Percentiles rank a stretch among this genome's conserved stretches.
These are phyloP conservation scores for Wiebesia pumilae DNA, from an alignment of 1,140 invertebrate genomes.

Conservation along the genomic window DNA sequence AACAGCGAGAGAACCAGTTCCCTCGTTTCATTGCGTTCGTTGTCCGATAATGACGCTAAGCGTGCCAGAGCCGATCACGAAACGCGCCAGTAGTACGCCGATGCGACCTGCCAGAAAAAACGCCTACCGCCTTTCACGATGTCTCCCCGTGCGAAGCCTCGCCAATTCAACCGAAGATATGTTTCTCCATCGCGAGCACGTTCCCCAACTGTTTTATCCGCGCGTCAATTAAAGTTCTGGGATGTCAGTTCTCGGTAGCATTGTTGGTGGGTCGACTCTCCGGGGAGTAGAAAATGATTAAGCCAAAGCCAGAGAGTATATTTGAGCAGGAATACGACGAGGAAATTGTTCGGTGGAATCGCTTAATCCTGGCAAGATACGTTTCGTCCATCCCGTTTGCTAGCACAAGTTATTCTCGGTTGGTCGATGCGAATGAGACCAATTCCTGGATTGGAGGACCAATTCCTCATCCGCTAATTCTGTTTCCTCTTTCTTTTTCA, in stretches of 20 bases:
- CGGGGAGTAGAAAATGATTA: neutral
- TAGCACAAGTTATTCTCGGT: neutral
- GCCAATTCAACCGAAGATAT: no score
- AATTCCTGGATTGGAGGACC: neutral
- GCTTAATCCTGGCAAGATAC: conserved; percentile 68
- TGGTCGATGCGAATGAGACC: no score
- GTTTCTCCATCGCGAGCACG: neutral
- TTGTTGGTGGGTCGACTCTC: neutral
- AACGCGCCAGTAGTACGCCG: neutral
- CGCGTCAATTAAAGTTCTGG: neutral
- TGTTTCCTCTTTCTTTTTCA: neutral
- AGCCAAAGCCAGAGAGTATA: no score
- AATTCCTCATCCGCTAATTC: neutral
- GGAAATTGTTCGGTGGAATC: conserved; percentile 72
- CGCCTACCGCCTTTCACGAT: neutral
- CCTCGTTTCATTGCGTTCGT: conserved; percentile 76
- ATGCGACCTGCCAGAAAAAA: conserved; percentile 16
- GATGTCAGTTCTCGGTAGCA: neutral
- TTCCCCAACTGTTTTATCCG: neutral
- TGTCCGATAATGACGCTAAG: conserved; percentile 76
- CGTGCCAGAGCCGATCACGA: conserved; percentile 57
- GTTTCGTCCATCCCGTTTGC: conserved; percentile 3
- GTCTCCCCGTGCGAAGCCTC: neutral
- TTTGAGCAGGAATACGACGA: conserved; percentile 59
- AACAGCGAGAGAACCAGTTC: conserved; percentile 74